phyloP scores from a whole-genome alignment of 2,113 vertebrate genomes.

The Anser brachyrhynchus region DNA sequence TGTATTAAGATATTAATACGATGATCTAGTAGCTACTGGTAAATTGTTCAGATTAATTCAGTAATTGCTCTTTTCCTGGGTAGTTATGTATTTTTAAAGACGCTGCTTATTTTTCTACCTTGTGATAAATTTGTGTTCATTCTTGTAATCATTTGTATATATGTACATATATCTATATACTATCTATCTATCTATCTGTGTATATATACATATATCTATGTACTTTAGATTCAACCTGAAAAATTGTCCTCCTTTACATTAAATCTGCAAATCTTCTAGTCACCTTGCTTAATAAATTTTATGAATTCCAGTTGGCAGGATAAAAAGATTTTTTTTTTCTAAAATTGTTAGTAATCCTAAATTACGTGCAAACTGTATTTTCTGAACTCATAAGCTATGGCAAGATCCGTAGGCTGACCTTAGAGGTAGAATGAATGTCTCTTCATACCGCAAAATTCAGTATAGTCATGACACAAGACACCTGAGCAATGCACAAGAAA shows the following conservation, averaged over 20 bases:
- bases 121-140: not conserved
- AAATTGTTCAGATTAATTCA: not conserved
- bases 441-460: not conserved
- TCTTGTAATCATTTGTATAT: not conserved
- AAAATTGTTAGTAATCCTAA: not conserved
- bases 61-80: not conserved
- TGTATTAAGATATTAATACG: not conserved
- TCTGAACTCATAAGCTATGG: not conserved
- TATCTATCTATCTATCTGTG: no score
- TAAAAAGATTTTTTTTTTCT: not conserved
- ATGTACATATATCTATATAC: no score
- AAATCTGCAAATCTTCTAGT: not conserved
- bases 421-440: not conserved
- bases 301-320: not conserved
- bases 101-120: not conserved
- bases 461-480: not conserved
- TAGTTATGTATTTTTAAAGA: not conserved
- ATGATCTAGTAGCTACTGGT: not conserved
- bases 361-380: not conserved
- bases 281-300: not conserved
- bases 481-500: not conserved
- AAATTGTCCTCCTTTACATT: not conserved
- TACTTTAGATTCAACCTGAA: not conserved
- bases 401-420: not conserved
- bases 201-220: no score